Percentiles rank a stretch among this genome's conserved stretches.
Evolutionary conservation across 2,888 invertebrate species (phyloP).

Genomic region (Ischnura elegans): DNA sequence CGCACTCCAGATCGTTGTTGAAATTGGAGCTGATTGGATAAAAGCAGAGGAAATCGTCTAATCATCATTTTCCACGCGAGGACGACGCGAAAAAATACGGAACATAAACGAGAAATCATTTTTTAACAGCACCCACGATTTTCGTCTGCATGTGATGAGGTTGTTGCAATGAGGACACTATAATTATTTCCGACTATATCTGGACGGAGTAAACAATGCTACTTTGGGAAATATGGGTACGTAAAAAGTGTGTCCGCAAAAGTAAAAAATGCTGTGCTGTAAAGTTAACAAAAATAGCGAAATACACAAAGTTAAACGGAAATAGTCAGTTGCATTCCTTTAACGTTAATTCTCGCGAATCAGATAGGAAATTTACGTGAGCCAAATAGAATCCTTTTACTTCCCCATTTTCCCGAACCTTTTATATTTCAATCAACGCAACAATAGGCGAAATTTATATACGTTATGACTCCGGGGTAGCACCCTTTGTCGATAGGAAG

Average conservation of each 20-base stretch:
- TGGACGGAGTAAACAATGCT: no score
- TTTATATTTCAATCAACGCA: constrained; percentile 40
- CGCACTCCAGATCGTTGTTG: neutral
- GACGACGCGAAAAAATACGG: neutral
- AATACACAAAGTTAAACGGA: neutral
- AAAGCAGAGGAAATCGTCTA: neutral
- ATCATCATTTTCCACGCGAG: neutral
- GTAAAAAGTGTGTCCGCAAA: no score
- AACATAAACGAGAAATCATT: neutral
- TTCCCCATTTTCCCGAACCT: neutral
- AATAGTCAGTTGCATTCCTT: neutral
- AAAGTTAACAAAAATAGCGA: neutral
- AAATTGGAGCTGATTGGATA: neutral
- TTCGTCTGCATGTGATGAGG: neutral
- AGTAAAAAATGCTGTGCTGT: no score
- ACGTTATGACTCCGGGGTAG: constrained; percentile 31
- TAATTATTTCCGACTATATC: no score
- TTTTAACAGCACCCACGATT: neutral
- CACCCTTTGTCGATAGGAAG: neutral
- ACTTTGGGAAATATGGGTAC: no score
- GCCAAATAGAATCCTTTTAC: neutral
- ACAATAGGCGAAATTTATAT: constrained; percentile 15
- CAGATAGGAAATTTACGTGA: neutral
- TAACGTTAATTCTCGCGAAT: neutral
- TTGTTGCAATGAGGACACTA: no score